A percentile compares a stretch with the other conserved stretches of the same genome.
phyloP scores from a whole-genome alignment of 2,888 invertebrate genomes.

The Drosophila borealis region DNA sequence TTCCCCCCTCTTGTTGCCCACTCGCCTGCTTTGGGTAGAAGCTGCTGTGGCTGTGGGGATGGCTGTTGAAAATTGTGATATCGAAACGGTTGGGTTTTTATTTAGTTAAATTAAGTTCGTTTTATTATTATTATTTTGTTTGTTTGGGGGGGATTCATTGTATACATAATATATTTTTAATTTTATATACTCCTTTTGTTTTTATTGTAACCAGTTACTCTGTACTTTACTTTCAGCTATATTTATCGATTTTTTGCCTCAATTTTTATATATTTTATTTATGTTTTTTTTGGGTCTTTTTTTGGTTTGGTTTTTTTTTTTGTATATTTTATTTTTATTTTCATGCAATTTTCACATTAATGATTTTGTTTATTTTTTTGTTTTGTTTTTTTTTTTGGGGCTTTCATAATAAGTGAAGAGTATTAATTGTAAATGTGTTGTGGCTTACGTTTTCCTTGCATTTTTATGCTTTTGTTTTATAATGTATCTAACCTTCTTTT shows the following conservation, averaged over 20 bases:
- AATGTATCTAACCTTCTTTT: slow-evolving; percentile 40
- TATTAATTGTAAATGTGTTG: slow-evolving; percentile 76
- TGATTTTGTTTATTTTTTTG: slow-evolving; percentile 56
- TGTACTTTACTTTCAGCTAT: slow-evolving; percentile 68
- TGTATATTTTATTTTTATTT: slow-evolving; percentile 49
- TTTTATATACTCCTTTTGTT: slow-evolving; percentile 64
- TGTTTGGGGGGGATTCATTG: slow-evolving; percentile 54
- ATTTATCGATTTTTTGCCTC: slow-evolving; percentile 56
- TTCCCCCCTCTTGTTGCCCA: background rate
- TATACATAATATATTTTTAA: slow-evolving; percentile 72
- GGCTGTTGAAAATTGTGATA: slow-evolving; percentile 59
- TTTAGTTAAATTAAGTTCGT: slow-evolving; percentile 70
- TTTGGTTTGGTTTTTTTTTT: slow-evolving; percentile 41
- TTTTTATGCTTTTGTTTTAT: slow-evolving; percentile 54
- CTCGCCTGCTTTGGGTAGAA: slow-evolving; percentile 6
- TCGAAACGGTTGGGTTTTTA: slow-evolving; percentile 66
- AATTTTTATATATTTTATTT: slow-evolving; percentile 40
- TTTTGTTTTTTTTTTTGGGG: slow-evolving; percentile 38
- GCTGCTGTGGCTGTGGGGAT: slow-evolving; percentile 34
- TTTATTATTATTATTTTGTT: slow-evolving; percentile 60
- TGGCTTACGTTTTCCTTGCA: slow-evolving; percentile 49
- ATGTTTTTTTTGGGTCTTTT: slow-evolving; percentile 4
- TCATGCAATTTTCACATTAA: slow-evolving; percentile 67
- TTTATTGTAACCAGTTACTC: slow-evolving; percentile 80
- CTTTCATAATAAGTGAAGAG: slow-evolving; percentile 80